Evolutionary conservation across 2,888 invertebrate species (phyloP), one percentile per base, ranked within the genome.

Genomic region (Dryobotodes eremita): DNA sequence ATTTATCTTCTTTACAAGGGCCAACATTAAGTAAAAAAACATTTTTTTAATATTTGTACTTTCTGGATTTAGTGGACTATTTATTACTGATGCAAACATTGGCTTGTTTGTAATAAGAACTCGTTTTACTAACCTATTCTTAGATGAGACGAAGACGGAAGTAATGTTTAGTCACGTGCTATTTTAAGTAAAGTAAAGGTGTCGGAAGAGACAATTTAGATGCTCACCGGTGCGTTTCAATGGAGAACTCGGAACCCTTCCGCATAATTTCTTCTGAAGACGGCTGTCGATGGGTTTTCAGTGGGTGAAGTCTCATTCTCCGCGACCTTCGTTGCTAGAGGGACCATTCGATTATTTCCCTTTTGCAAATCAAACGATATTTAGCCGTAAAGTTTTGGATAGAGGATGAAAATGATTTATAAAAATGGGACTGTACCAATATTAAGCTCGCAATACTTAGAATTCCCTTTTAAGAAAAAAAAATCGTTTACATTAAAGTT

Each of bases 181-280:
- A 62, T 50, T 83, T 80, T 59, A 65, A 48, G 53, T 70, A 61
- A 65, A 70, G 17, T 26, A 31, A 76, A n/a, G 26, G 15, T 71
- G 11, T 61, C 13, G 13, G 26, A 61, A 77, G 50, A 17, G 62
- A 64, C 78, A 42, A 80, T 83, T 80, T 69, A 36, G n/a, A 80
- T 80, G 62, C 57, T 50, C 64, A 83, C 78, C 68, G 55, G 68
- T 69, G 78, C 57, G 57, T 80, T 69, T 83, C 55, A 64, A 68
- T 57, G 55, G 68, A 26, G 31, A 50, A 62, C n/a, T 61, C n/a
- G 48, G 31, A 80, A 83, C 68, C 83, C 68, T 57, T 77, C 17
- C 31, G 77, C 57, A 64, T 77, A 83, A 80, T 64, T 57, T 53
- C 53, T 77, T 62, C 20, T 69, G 31, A 68, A 68, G 17, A n/a